Conservation (phyloP, 1,140 invertebrate genomes). For the Drosophila malerkotliana region DNA sequence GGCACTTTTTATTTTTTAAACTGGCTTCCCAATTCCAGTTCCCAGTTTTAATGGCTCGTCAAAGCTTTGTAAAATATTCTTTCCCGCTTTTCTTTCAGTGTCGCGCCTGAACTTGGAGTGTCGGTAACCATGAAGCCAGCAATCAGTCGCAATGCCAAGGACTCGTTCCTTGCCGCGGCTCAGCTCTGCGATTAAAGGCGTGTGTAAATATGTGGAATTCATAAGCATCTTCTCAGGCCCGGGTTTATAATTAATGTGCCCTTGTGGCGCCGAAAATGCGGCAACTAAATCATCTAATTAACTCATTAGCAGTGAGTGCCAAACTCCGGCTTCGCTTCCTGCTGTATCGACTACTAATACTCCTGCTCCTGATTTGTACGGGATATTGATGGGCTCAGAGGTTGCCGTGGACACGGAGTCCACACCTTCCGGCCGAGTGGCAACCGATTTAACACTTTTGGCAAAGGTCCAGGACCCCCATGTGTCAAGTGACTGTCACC, state of each 20-base stretch:
- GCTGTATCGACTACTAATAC: conserved; percentile 1
- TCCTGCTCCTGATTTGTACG: conserved; percentile 15
- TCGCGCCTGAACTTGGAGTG: background rate
- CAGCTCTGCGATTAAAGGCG: conserved; percentile 12
- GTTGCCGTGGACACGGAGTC: conserved; percentile 15
- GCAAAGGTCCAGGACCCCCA: conserved; percentile 54
- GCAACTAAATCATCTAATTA: conserved; percentile 75
- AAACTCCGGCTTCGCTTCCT: conserved; percentile 12
- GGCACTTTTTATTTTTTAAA: no score
- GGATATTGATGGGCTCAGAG: conserved; percentile 25
- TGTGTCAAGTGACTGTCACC: conserved; percentile 72
- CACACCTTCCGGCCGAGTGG: conserved; percentile 40
- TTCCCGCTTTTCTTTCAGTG: background rate
- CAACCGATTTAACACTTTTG: conserved; percentile 59
- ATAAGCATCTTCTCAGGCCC: conserved; percentile 23
- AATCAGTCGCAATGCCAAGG: conserved; percentile 60
- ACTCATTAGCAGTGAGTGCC: conserved; percentile 64
- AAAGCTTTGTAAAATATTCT: background rate
- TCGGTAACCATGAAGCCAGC: conserved; percentile 49
- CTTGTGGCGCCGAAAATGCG: conserved; percentile 54
- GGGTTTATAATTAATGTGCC: conserved; percentile 61
- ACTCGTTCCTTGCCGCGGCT: conserved; percentile 16
- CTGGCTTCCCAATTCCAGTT: background rate
- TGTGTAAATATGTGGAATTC: conserved; percentile 50
- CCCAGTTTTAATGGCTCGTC: background rate